Evolutionary conservation across 2,888 invertebrate species (phyloP), one percentile per base, ranked within the genome.

Genomic region (Cloeon dipterum): DNA sequence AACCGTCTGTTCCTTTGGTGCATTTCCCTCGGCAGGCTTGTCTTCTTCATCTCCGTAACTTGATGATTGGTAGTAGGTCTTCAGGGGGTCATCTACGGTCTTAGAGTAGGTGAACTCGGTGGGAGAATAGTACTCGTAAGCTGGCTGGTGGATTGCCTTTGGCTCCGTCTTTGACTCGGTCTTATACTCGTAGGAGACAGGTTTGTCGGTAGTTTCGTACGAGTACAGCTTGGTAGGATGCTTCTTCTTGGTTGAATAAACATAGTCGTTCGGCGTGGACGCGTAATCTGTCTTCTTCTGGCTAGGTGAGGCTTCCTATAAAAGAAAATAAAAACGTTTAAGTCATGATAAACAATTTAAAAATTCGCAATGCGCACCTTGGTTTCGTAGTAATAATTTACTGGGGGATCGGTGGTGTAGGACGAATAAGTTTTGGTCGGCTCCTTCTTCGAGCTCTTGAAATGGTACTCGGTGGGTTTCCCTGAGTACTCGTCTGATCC

Each of bases 401-500:
- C 29, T 14, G 29, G 29, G 8, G 29, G 14, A 16, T n/a, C n/a
- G 5, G 29, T 29, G n/a, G 10, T 29, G 8, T 29, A 7, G n/a
- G 29, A 35, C 14, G n/a, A 21, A 25, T 20, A 25, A 21, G 17
- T 23, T 35, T 18, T 25, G 21, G 21, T 10, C 13, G 25, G 35
- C 14, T 29, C 13, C 14, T 14, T 16, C 16, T 29, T 29, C 16
- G 16, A n/a, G 14, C 26, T 29, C 14, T 26, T 13, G 34, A 23
- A 35, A 16, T 21, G 23, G 35, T 39, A 32, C 26, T 39, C 35
- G 10, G 32, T 34, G 5, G 40, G 37, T 36, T 38, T 37, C 34
- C 43, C 39, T 39, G 42, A 42, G 14, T 42, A 38, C 8, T 42
- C 41, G 5, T 38, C 35, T 47, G 49, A 45, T 53, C 52, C 42